A percentile compares a stretch with the other conserved stretches of the same genome.
Conservation (phyloP, 1,140 invertebrate genomes). For the Sweltsa coloradensis region DNA sequence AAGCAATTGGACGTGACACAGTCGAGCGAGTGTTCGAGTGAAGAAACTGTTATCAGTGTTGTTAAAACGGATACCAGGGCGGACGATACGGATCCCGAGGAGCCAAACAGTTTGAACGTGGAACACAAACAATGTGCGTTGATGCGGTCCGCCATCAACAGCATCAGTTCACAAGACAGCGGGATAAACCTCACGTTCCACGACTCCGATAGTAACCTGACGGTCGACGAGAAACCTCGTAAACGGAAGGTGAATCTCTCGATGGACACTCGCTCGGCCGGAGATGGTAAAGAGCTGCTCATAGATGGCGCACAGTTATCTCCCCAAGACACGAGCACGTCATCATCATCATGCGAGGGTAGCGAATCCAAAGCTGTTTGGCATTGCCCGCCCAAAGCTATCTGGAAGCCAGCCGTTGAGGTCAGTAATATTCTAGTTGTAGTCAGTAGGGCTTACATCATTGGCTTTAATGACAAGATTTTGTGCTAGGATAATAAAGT, state of each 20-base stretch:
- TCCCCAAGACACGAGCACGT: no score
- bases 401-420: constrained; percentile 70
- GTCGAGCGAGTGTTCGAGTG: constrained; percentile 34
- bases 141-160: constrained; percentile 34
- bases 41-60: constrained; percentile 32
- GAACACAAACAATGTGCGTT: not conserved
- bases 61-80: constrained; percentile 20
- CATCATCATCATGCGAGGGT: not conserved
- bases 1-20: constrained; percentile 31
- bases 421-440: no score
- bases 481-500: no score
- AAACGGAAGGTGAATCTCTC: constrained; percentile 1
- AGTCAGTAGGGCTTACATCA: no score
- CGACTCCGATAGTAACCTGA: constrained; percentile 26
- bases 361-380: constrained; percentile 32
- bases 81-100: constrained; percentile 34
- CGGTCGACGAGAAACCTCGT: not conserved
- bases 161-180: constrained; percentile 60
- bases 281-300: no score
- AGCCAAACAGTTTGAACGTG: constrained; percentile 14
- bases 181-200: constrained; percentile 61
- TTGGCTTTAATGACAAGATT: no score
- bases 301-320: no score
- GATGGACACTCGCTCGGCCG: not conserved
- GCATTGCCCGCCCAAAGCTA: constrained; percentile 63